Evolutionary conservation across 2,797 vertebrate genomes (phyloP).

Genomic region (Taeniopygia guttata): DNA sequence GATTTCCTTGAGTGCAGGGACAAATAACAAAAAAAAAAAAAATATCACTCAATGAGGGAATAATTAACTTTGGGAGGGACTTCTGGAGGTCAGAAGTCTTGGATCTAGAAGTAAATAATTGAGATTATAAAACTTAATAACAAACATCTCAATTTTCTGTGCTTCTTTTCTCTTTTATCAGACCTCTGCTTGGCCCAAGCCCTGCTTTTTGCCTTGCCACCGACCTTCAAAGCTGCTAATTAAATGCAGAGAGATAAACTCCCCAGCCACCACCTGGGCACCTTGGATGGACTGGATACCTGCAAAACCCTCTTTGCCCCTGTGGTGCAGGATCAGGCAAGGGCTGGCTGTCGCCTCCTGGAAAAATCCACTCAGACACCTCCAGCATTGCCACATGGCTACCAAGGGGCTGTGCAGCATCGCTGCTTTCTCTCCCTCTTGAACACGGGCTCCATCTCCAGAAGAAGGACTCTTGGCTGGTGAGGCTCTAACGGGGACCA

Average conservation of each 20-base stretch:
- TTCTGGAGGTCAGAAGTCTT: neutral
- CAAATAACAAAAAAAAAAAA: neutral
- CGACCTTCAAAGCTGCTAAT: neutral
- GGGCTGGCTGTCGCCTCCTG: neutral
- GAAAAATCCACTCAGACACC: neutral
- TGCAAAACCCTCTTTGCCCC: neutral
- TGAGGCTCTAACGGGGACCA: fast-evolving
- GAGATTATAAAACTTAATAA: neutral
- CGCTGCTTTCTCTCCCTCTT: neutral
- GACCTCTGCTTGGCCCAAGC: neutral
- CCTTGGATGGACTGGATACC: neutral
- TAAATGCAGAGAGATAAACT: neutral
- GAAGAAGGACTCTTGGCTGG: neutral
- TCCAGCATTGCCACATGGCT: neutral
- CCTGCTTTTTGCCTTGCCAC: neutral
- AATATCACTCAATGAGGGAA: neutral
- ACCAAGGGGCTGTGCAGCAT: neutral
- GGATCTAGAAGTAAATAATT: neutral
- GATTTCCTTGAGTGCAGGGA: neutral
- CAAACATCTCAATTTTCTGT: neutral
- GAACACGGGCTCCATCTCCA: fast-evolving
- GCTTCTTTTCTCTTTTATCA: neutral
- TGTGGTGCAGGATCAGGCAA: neutral
- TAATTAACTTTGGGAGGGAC: neutral
- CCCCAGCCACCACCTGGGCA: neutral